A percentile compares a stretch with the other conserved stretches of the same genome.
phyloP scores from a whole-genome alignment of 2,888 invertebrate genomes.

The Netelia virgata region DNA sequence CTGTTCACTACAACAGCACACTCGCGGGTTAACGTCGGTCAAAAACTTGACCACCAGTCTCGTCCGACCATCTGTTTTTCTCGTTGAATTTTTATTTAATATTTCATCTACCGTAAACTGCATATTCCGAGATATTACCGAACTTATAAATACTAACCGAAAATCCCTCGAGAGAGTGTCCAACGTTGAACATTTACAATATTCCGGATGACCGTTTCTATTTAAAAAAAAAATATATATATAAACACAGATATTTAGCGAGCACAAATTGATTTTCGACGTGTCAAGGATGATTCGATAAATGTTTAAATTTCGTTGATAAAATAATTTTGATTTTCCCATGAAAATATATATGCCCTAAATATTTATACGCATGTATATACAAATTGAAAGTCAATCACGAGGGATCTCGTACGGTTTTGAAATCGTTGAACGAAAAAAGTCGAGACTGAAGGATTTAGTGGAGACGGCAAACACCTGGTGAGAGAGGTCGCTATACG shows the following conservation, averaged over 20 bases:
- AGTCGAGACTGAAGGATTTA: constrained; percentile 49
- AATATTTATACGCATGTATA: not conserved
- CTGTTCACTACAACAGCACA: constrained; percentile 36
- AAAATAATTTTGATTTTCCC: not conserved
- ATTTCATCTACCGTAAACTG: constrained; percentile 20
- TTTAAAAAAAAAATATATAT: not conserved
- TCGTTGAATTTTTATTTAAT: constrained; percentile 61
- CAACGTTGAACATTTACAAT: constrained; percentile 50
- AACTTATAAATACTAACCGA: constrained; percentile 61
- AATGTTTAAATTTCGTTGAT: not conserved
- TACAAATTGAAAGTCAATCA: constrained; percentile 43
- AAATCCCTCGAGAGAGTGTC: constrained; percentile 43
- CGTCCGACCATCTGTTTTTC: constrained; percentile 21
- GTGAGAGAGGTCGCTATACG: constrained; percentile 41
- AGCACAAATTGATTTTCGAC: not conserved
- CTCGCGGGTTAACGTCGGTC: constrained; percentile 50
- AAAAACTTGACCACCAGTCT: constrained; percentile 58
- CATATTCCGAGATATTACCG: constrained; percentile 44
- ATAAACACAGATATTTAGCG: no score
- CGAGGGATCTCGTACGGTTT: constrained; percentile 10
- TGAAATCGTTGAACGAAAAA: constrained; percentile 44
- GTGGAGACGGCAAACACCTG: constrained; percentile 65
- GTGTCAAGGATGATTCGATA: not conserved
- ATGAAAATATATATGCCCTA: not conserved
- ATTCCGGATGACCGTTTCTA: constrained; percentile 29